A percentile compares a stretch with the other conserved stretches of the same genome.
phyloP scores from a whole-genome alignment of 2,797 vertebrate genomes.

The Mico argentatus region DNA sequence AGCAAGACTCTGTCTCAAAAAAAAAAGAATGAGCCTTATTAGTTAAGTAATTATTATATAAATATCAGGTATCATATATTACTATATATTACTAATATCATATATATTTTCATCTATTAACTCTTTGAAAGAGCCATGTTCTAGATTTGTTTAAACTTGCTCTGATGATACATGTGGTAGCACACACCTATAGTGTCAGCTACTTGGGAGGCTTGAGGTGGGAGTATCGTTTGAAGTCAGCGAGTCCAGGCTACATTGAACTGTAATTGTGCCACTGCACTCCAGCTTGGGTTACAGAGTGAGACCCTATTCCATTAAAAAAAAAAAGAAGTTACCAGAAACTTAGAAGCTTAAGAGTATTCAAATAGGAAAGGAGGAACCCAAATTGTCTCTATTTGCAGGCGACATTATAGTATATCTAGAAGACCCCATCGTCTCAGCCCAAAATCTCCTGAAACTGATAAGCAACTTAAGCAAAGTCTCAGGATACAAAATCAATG shows the following conservation, averaged over 20 bases:
- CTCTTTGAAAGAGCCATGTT: neutral
- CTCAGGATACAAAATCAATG: no score
- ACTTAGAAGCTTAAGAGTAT: neutral
- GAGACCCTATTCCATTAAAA: neutral
- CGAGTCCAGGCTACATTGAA: neutral
- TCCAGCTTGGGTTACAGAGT: neutral
- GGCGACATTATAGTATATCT: no score
- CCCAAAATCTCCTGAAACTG: no score
- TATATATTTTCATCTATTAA: neutral
- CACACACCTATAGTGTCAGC: neutral
- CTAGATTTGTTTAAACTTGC: neutral
- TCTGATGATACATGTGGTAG: neutral
- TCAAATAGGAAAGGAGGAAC: no score
- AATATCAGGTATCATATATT: neutral
- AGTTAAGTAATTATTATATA: neutral
- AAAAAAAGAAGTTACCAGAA: neutral
- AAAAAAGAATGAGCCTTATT: neutral
- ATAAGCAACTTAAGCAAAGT: no score
- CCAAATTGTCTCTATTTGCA: no score
- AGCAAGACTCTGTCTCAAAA: neutral
- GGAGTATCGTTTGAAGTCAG: neutral
- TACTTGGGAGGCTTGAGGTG: neutral
- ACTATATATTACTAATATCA: neutral
- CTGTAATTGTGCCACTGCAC: neutral
- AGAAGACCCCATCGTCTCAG: no score